Evolutionary conservation across 2,113 vertebrate genomes (phyloP), one percentile per base, ranked within the genome.

Genomic region (Brachyhypopomus occidentalis): DNA sequence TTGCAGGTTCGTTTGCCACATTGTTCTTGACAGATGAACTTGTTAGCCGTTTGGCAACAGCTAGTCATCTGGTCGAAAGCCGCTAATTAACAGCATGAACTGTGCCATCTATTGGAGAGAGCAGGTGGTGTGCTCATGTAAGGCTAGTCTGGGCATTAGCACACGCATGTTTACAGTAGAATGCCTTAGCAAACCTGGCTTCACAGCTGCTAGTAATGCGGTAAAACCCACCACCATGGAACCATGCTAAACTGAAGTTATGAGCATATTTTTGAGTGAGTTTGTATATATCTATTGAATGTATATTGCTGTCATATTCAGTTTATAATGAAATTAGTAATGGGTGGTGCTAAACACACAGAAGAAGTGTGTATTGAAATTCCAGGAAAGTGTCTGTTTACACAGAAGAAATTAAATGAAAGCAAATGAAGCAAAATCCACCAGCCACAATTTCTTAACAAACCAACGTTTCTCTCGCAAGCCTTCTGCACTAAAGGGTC

Each of bases 41-140:
- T 78, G 45, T 69, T 58, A 58, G 5, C 38, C 5, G 27, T 38
- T 38, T 70, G 66, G 34, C 66, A 41, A 41, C 27, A 36, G 34
- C 64, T 67, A 67, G 30, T 38, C 64, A 20, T 38, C 27, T 20
- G 64, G 17, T 27, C 36, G 64, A 41, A 12, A 22, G 20, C 16
- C 41, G 34, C 36, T 11, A 67, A 78, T 23, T 17, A 67, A 56
- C 63, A 67, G 20, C 45, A 67, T 52, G 45, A 67, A 78, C 45
- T 78, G 41, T 69, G 76, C 62, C 76, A 78, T 56, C 76, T 78
- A 56, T 55, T 78, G 76, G 63, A 56, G 41, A 67, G 76, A 78
- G 48, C 19, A 69, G 63, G 75, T 70, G 20, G 62, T 67, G 76
- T 56, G 9, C 30, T 34, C 56, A 56, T n/a, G 45, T 2, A 55